Base-by-base conservation (phyloP, 1,140 invertebrate genomes). In the Dendroctonus ponderosae region DNA sequence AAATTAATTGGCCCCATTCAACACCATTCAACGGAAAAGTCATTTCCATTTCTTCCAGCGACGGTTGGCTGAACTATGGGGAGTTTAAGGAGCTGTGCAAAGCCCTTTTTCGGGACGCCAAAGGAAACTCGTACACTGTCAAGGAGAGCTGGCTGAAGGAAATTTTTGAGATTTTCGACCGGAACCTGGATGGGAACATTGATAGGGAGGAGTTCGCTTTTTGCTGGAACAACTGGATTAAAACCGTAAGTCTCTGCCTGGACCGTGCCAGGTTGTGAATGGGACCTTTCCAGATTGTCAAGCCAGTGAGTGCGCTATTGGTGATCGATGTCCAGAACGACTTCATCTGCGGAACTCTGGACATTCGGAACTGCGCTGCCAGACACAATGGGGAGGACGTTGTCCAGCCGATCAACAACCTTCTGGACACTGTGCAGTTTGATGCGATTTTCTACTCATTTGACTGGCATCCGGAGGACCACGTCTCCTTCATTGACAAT, bases 261-360 rank as follows among this genome's bases (percentile, higher is more conserved):
- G 3, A 53, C 0, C 3, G 57, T 58, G 9, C 14, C n/a, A 49
- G 12, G 3, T 38, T 39, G 39, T 49, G 8, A 6, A 8, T 61
- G 6, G 52, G 53, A 52, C 5, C 40, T 53, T 59, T 59, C 46
- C 7, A 72, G 68, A 73, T 73, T 5, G 76, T 75, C 7, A 70
- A 77, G 51, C 89, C 89, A 2, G 80, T 85, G 0, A 85, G 80
- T 40, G 88, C 87, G 46, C 78, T 93, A 9, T 68, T 94, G 0
- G 80, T 93, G 9, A 85, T 94, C 5, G 91, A 94, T 77, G 88
- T 93, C 0, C 91, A 94, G 78, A 93, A 93, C 77, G 91, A 94
- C 78, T 93, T 93, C 72, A 91, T 93, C 43, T 82, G 83, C 53
- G 92, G 92, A 12, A 84, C 85, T 7, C 77, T 94, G 9, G 83